Evolutionary conservation across 2,888 invertebrate species (phyloP).

Genomic region (Ochlodes sylvanus): DNA sequence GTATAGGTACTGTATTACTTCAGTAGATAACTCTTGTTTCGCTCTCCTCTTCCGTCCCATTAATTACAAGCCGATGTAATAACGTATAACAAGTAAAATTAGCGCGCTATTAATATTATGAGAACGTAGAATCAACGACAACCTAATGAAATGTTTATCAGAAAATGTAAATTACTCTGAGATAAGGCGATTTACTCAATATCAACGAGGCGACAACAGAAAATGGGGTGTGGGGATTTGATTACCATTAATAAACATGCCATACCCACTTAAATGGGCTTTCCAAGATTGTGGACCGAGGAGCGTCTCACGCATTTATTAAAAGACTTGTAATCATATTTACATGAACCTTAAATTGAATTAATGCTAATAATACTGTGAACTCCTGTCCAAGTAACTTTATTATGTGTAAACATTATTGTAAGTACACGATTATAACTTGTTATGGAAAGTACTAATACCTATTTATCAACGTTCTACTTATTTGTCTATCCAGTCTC

Average conservation of each 20-base stretch:
- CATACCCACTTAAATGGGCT: conserved; percentile 25
- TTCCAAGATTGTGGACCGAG: conserved; percentile 10
- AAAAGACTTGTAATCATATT: conserved; percentile 24
- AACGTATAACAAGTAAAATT: not conserved
- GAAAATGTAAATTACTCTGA: conserved; percentile 33
- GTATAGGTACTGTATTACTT: too few relatives aligned
- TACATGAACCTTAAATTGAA: conserved; percentile 1
- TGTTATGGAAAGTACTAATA: too few relatives aligned
- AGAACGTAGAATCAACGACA: conserved; percentile 17
- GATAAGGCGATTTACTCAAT: conserved; percentile 36
- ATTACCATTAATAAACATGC: conserved; percentile 35
- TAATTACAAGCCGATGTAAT: not conserved
- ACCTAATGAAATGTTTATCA: conserved; percentile 30
- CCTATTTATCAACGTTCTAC: too few relatives aligned
- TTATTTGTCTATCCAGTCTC: too few relatives aligned
- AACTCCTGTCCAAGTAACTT: not conserved
- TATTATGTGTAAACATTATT: too few relatives aligned
- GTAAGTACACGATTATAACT: too few relatives aligned
- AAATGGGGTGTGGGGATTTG: conserved; percentile 36
- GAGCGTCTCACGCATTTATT: conserved; percentile 14
- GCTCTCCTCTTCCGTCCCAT: too few relatives aligned
- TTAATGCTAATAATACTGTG: not conserved
- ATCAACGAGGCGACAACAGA: conserved; percentile 25
- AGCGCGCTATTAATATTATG: conserved; percentile 17
- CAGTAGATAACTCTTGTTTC: too few relatives aligned